These are phyloP conservation scores for Tigriopus japonicus DNA, from an alignment of 1,140 invertebrate species.

Conservation along the genomic window DNA sequence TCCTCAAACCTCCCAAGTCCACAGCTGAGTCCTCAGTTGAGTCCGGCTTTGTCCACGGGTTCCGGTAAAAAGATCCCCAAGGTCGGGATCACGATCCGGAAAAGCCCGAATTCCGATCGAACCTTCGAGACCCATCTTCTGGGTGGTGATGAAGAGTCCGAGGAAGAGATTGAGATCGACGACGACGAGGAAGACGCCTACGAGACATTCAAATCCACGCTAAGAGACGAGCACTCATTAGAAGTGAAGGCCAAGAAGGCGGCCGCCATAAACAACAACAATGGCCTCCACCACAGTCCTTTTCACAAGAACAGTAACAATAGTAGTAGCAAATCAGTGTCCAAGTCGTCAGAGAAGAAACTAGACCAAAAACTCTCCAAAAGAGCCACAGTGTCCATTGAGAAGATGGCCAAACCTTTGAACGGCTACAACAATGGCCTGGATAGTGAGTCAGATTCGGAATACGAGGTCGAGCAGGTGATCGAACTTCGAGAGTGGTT, in stretches of 20 bases:
- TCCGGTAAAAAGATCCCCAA: not conserved
- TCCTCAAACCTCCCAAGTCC: not conserved
- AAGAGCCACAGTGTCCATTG: not conserved
- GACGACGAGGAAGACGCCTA: not conserved
- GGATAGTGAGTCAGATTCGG: conserved; percentile 1
- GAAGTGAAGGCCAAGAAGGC: too few relatives aligned
- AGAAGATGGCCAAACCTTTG: not conserved
- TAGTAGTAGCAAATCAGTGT: not conserved
- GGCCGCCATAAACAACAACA: too few relatives aligned
- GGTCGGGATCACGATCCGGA: conserved; percentile 12
- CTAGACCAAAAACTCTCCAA: not conserved
- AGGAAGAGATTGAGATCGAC: not conserved
- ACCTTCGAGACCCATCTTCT: conserved; percentile 9
- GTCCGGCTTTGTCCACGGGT: not conserved
- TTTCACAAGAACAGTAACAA: not conserved
- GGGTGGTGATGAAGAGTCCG: not conserved
- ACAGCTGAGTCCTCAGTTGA: not conserved
- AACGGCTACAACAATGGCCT: not conserved
- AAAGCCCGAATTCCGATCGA: conserved; percentile 7
- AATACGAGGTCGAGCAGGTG: conserved; percentile 3
- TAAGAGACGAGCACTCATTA: too few relatives aligned
- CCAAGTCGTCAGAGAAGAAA: not conserved
- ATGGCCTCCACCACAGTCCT: too few relatives aligned
- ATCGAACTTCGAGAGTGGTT: conserved; percentile 10
- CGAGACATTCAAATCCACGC: too few relatives aligned